Conservation (phyloP, 2,797 vertebrate genomes). For the Tapera naevia region DNA sequence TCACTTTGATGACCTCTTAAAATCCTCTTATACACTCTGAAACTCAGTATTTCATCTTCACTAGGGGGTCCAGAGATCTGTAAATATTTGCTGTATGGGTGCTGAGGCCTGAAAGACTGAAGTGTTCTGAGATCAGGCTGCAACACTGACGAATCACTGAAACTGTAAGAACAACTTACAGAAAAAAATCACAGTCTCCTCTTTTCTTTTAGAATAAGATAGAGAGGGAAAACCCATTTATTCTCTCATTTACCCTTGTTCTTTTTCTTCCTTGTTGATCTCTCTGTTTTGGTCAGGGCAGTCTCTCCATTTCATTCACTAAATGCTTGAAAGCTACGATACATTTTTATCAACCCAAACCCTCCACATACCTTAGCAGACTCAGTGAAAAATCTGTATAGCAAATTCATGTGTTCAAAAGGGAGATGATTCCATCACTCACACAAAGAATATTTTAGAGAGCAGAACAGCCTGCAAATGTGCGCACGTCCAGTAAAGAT, state of each 20-base stretch:
- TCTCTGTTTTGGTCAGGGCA: not conserved
- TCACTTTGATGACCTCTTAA: not conserved
- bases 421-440: not conserved
- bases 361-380: not conserved
- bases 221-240: not conserved
- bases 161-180: not conserved
- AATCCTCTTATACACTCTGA: not conserved
- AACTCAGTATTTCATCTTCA: not conserved
- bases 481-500: slow-evolving; percentile 28
- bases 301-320: not conserved
- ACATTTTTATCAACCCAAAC: not conserved
- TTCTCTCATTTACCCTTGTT: not conserved
- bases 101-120: not conserved
- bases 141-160: not conserved
- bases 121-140: not conserved
- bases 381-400: not conserved
- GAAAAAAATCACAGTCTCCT: not conserved
- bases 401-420: not conserved
- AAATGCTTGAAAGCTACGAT: not conserved
- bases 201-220: not conserved
- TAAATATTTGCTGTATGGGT: not conserved
- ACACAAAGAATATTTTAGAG: not conserved
- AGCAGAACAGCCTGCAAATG: not conserved
- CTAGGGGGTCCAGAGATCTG: not conserved
- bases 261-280: not conserved